These are phyloP conservation scores for Mimas tiliae DNA, from an alignment of 2,888 invertebrate genomes.

Conservation along the genomic window DNA sequence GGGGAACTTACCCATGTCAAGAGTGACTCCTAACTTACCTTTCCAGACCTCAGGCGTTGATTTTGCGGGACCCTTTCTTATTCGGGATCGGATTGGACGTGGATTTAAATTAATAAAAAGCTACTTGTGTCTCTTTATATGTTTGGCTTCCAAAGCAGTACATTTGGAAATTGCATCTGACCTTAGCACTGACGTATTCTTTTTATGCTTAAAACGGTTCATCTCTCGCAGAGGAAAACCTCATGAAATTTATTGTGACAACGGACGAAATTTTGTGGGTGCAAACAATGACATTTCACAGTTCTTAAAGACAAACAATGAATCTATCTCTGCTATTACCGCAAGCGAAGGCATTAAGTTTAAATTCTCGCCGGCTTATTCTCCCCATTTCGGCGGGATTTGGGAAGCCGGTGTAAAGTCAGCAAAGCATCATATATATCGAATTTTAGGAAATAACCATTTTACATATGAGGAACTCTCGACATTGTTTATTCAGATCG, in stretches of 20 bases:
- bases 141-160: not conserved
- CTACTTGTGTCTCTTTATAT: slow-evolving; percentile 18
- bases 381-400: too few relatives aligned
- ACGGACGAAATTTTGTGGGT: slow-evolving; percentile 11
- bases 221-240: not conserved
- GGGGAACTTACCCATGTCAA: not conserved
- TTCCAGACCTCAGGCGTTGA: slow-evolving; percentile 34
- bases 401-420: too few relatives aligned
- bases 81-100: too few relatives aligned
- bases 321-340: too few relatives aligned
- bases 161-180: slow-evolving; percentile 4
- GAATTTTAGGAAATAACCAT: too few relatives aligned
- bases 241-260: slow-evolving; percentile 17
- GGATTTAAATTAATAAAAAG: not conserved
- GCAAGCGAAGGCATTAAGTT: too few relatives aligned
- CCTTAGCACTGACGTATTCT: slow-evolving; percentile 9
- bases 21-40: slow-evolving; percentile 28
- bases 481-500: too few relatives aligned
- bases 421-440: too few relatives aligned
- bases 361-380: too few relatives aligned
- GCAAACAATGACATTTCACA: too few relatives aligned
- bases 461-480: too few relatives aligned
- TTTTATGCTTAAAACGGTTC: slow-evolving; percentile 3
- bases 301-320: too few relatives aligned
- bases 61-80: slow-evolving; percentile 25